Evolutionary conservation across 2,888 invertebrate genomes (phyloP).

Genomic region (Drosophila barbarae): DNA sequence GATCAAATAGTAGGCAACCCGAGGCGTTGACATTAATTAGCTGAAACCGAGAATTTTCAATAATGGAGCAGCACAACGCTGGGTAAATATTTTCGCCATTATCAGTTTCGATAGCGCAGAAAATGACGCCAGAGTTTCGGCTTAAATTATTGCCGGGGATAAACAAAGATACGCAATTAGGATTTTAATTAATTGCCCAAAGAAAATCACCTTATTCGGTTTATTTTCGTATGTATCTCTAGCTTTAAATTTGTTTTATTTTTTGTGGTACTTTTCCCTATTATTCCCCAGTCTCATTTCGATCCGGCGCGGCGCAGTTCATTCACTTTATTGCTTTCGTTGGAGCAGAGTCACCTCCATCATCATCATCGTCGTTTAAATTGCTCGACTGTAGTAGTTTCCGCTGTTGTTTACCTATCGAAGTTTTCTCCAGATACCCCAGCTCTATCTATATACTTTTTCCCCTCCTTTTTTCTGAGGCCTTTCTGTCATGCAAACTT

Average conservation of each 20-base stretch:
- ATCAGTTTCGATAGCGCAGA: slow-evolving; percentile 17
- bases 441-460: slow-evolving; percentile 10
- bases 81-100: slow-evolving; percentile 38
- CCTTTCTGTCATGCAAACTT: slow-evolving; percentile 55
- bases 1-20: slow-evolving; percentile 51
- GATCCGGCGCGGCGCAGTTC: slow-evolving; percentile 20
- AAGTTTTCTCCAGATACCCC: slow-evolving; percentile 16
- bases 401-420: slow-evolving; percentile 39
- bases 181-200: slow-evolving; percentile 38
- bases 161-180: slow-evolving; percentile 25
- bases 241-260: slow-evolving; percentile 10
- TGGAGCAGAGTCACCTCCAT: slow-evolving; percentile 27
- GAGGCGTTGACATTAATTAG: slow-evolving; percentile 38
- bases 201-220: slow-evolving; percentile 10
- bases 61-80: slow-evolving; percentile 24
- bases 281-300: slow-evolving; percentile 11
- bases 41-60: slow-evolving; percentile 26
- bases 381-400: slow-evolving; percentile 37
- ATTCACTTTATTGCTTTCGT: slow-evolving; percentile 41
- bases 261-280: slow-evolving; percentile 5
- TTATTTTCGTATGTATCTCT: not conserved
- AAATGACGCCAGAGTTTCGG: slow-evolving; percentile 30
- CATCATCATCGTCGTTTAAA: slow-evolving; percentile 34
- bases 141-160: not conserved
- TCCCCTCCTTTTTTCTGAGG: not conserved